Evolutionary conservation across 2,888 invertebrate species (phyloP).

Genomic region (Heliconius charithonia): DNA sequence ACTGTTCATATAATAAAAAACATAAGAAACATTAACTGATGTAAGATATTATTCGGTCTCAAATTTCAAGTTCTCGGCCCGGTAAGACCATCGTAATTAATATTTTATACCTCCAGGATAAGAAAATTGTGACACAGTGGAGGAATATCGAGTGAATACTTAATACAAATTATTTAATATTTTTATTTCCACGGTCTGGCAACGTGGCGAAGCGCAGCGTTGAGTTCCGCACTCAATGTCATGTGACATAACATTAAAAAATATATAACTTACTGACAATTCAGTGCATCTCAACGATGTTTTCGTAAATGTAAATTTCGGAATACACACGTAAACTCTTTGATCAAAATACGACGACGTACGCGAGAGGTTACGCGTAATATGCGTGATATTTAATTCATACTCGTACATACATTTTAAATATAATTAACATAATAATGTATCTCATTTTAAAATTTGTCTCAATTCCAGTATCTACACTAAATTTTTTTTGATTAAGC

Average conservation of each 20-base stretch:
- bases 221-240: too few relatives aligned
- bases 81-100: neutral
- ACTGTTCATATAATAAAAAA: neutral
- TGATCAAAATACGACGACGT: neutral
- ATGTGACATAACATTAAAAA: too few relatives aligned
- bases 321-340: neutral
- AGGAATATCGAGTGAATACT: neutral
- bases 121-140: neutral
- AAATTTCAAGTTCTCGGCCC: neutral
- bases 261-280: neutral
- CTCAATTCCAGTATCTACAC: neutral
- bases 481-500: neutral
- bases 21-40: neutral
- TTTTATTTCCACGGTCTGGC: too few relatives aligned
- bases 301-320: neutral
- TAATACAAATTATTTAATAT: neutral
- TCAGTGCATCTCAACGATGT: neutral
- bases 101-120: neutral
- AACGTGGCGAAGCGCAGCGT: too few relatives aligned
- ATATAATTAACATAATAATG: neutral
- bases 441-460: neutral
- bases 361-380: too few relatives aligned
- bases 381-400: neutral
- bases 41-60: neutral
- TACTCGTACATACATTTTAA: neutral